phyloP scores from a whole-genome alignment of 2,888 invertebrate species.

The Heliconius ethilla region DNA sequence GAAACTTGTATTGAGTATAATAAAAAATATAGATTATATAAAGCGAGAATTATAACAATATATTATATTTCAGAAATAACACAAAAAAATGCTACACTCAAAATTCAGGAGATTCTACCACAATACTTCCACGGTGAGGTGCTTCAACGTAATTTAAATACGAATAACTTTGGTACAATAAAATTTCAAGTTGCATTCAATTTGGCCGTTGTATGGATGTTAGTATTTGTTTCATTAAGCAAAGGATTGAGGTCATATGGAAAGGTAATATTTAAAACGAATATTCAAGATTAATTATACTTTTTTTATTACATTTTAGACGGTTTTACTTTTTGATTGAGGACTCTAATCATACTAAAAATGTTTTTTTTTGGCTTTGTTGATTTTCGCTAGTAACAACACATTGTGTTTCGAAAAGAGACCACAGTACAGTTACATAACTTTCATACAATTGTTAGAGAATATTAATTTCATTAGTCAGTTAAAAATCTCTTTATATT shows the following conservation, averaged over 20 bases:
- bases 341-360: not conserved
- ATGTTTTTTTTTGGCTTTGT: not conserved
- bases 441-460: not conserved
- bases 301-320: not conserved
- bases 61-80: conserved; percentile 55
- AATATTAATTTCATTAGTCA: too few relatives aligned
- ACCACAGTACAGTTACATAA: not conserved
- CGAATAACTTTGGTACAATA: conserved; percentile 82
- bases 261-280: conserved; percentile 80
- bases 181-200: conserved; percentile 95
- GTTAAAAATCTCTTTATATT: too few relatives aligned
- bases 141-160: conserved; percentile 81
- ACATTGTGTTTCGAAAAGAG: not conserved
- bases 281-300: not conserved
- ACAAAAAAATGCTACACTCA: conserved; percentile 63
- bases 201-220: conserved; percentile 94
- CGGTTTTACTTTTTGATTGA: not conserved
- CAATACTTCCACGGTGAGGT: conserved; percentile 93
- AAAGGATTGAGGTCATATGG: conserved; percentile 93
- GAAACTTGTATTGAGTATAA: not conserved
- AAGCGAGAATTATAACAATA: not conserved
- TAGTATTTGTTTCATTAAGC: conserved; percentile 92
- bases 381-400: too few relatives aligned
- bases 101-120: conserved; percentile 87
- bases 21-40: not conserved